phyloP scores from a whole-genome alignment of 2,113 vertebrate species.

The Zonotrichia leucophrys region DNA sequence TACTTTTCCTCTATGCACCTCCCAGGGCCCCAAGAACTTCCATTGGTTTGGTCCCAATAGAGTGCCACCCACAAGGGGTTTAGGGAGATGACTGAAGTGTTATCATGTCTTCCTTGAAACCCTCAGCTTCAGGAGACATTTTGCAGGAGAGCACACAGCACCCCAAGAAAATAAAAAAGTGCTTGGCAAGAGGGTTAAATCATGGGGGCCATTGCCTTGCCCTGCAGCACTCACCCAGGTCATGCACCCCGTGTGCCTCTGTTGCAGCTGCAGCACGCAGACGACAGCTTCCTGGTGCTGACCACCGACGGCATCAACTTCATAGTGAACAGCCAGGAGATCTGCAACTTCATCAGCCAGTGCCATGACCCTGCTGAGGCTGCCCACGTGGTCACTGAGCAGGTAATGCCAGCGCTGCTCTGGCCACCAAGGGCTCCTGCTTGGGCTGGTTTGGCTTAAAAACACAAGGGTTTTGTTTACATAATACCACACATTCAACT shows the following conservation, averaged over 20 bases:
- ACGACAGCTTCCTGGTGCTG: conserved; percentile 92
- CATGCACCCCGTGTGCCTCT: background rate
- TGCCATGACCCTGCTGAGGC: conserved; percentile 92
- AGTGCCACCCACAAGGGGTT: background rate
- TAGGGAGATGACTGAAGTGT: background rate
- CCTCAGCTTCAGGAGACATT: background rate
- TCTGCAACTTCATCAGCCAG: conserved; percentile 92
- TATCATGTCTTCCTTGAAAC: background rate
- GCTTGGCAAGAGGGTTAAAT: background rate
- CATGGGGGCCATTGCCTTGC: accelerated
- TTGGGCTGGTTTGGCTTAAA: background rate
- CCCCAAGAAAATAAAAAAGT: background rate
- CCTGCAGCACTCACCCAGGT: background rate
- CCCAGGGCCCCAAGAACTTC: background rate
- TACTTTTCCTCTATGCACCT: background rate
- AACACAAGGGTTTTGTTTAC: background rate
- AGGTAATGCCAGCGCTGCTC: conserved; percentile 73
- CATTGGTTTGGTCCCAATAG: background rate
- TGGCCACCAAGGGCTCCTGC: background rate
- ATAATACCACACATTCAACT: background rate
- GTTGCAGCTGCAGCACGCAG: conserved; percentile 85
- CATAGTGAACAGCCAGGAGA: conserved; percentile 98
- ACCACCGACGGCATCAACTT: conserved; percentile 98
- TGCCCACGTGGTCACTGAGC: conserved; percentile 90
- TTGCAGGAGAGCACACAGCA: background rate